These are phyloP conservation scores for Toxotes lorentzi DNA, from an alignment of 2,797 vertebrate species.

Conservation along the genomic window DNA sequence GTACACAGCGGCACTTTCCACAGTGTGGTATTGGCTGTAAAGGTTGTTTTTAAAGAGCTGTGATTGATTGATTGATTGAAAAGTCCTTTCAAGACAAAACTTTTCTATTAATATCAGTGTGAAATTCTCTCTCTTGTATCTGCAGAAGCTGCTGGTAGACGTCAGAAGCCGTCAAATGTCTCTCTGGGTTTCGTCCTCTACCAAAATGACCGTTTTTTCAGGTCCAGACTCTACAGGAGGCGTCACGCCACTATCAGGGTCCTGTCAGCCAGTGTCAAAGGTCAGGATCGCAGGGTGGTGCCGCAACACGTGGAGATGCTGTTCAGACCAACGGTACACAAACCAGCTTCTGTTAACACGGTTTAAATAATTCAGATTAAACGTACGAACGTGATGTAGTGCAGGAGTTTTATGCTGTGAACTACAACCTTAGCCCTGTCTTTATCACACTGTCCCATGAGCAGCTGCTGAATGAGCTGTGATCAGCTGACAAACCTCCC, in stretches of 20 bases:
- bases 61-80: too few species aligned
- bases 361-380: too few species aligned
- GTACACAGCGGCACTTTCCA: too few species aligned
- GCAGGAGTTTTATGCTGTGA: too few species aligned
- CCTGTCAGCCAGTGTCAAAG: conserved; percentile 56
- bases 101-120: not conserved
- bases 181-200: conserved; percentile 80
- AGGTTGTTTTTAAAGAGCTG: not conserved
- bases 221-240: conserved; percentile 49
- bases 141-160: not conserved
- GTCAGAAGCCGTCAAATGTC: not conserved
- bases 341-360: not conserved
- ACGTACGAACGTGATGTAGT: too few species aligned
- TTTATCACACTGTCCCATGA: too few species aligned
- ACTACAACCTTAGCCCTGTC: too few species aligned
- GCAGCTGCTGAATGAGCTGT: too few species aligned
- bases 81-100: too few species aligned
- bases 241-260: conserved; percentile 54
- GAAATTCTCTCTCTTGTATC: not conserved
- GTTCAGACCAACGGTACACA: conserved; percentile 60
- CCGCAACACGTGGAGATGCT: conserved; percentile 53
- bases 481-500: too few species aligned
- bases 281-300: not conserved
- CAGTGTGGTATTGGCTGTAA: too few species aligned
- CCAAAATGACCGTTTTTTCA: conserved; percentile 78